Base-by-base conservation (phyloP, 2,888 invertebrate genomes). In the Uloborus plumipes region DNA sequence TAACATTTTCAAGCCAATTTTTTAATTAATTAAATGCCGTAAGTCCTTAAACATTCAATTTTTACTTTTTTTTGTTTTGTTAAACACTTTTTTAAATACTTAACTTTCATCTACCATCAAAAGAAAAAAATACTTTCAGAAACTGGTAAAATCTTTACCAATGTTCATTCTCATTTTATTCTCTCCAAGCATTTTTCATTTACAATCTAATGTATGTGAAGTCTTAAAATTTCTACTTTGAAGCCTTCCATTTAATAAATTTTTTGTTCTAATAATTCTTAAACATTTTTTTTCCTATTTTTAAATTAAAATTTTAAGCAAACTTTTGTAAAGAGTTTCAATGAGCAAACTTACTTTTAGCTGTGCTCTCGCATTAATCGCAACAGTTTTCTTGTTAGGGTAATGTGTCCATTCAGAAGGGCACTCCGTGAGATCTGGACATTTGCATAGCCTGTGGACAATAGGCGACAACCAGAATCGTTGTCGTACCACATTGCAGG, bases 371-470 rank as follows among this genome's bases (percentile, higher is more conserved):
- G 92, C 92, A 88, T 92, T 92, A 53, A 93, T 88, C 69, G 89
- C 89, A 61, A 92, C 86, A 15, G 90, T 90, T 4, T 87, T 86
- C 84, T 85, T 84, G 47, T 86, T 66, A 13, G 62, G 31, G 14
- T 72, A 62, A 0, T 70, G 73, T 47, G 87, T 87, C 89, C 89
- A 90, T 59, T 91, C 90, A 88, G 89, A 89, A 0, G 91, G 90
- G 85, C 91, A 91, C 79, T 90, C 90, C 9, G 86, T 89, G 11
- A 92, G 90, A 18, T 90, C 90, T 53, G 90, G 89, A 88, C 93
- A 93, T 70, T 91, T 91, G 85, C 93, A 93, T 71, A 93, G 89
- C 16, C 93, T 90, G 88, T 92, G 90, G 0, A 92, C 91, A 82
- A 92, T 90, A 39, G 90, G 88, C 61, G 91, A 89, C 72, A 91